phyloP scores from a whole-genome alignment of 1,140 invertebrate genomes.

The Chironomus striatipennis region DNA sequence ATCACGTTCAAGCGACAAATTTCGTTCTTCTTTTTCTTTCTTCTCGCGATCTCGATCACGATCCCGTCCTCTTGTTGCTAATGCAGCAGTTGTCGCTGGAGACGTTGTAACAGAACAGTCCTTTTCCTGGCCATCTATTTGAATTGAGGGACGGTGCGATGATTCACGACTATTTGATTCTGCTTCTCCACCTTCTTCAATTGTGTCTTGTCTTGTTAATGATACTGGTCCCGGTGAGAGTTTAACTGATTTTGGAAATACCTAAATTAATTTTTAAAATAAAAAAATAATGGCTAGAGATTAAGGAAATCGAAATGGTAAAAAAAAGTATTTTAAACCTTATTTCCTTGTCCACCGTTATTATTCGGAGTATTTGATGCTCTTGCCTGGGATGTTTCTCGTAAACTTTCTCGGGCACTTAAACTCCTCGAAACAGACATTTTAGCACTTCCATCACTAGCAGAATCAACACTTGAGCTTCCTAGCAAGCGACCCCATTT shows the following conservation, averaged over 20 bases:
- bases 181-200: constrained; percentile 65
- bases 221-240: constrained; percentile 53
- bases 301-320: too few relatives aligned
- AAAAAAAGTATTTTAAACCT: constrained; percentile 40
- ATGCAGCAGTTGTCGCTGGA: constrained; percentile 31
- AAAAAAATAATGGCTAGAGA: too few relatives aligned
- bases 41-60: neutral
- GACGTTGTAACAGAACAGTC: constrained; percentile 26
- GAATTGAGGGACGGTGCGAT: neutral
- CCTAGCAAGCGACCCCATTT: constrained; percentile 75
- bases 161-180: constrained; percentile 38
- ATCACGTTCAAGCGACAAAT: constrained; percentile 36
- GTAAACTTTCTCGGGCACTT: constrained; percentile 55
- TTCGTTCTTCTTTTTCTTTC: constrained; percentile 32
- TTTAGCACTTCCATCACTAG: constrained; percentile 41
- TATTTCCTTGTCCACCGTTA: constrained; percentile 51
- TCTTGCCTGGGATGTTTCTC: constrained; percentile 43
- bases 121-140: constrained; percentile 22
- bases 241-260: constrained; percentile 63
- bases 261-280: constrained; percentile 38
- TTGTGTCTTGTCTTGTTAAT: constrained; percentile 62
- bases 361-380: constrained; percentile 44
- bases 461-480: constrained; percentile 58
- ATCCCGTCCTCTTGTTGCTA: constrained; percentile 34
- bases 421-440: constrained; percentile 56